Percentiles rank a stretch among this genome's conserved stretches.
phyloP scores from a whole-genome alignment of 92 coral and sea anemone species.

The Muricea muricata region DNA sequence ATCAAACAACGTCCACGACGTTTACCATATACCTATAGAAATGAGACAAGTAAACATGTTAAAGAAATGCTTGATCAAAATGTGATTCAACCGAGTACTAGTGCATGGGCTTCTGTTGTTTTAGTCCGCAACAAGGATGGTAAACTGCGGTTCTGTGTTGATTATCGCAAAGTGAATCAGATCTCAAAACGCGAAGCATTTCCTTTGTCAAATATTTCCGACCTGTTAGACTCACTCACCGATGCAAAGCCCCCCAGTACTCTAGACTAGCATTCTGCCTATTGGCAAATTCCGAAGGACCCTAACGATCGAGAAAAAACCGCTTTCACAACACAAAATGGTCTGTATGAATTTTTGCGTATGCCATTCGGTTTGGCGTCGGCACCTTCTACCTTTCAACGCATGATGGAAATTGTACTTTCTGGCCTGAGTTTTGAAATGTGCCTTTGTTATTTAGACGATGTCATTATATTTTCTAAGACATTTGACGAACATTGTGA shows the following conservation, averaged over 20 bases:
- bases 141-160: constrained; percentile 30
- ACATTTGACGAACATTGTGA: constrained; percentile 18
- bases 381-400: constrained; percentile 47
- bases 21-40: constrained; percentile 28
- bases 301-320: constrained; percentile 36
- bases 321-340: constrained; percentile 35
- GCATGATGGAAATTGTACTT: constrained; percentile 32
- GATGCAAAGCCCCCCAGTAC: constrained; percentile 26
- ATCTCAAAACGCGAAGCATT: constrained; percentile 5
- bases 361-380: constrained; percentile 39
- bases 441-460: constrained; percentile 41
- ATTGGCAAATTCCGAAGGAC: constrained; percentile 48
- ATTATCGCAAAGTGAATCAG: constrained; percentile 22
- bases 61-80: constrained; percentile 30
- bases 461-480: constrained; percentile 34
- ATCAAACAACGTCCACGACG: constrained; percentile 41
- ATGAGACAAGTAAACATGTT: constrained; percentile 40
- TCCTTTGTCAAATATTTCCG: constrained; percentile 2
- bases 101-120: constrained; percentile 44
- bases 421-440: constrained; percentile 47
- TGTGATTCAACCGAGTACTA: constrained; percentile 48
- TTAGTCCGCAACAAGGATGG: constrained; percentile 31
- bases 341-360: constrained; percentile 36
- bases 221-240: constrained; percentile 20
- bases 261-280: constrained; percentile 15